Percentiles rank a stretch among this genome's conserved stretches.
Conservation (phyloP, 1,140 invertebrate species). For the Diabrotica undecimpunctata region DNA sequence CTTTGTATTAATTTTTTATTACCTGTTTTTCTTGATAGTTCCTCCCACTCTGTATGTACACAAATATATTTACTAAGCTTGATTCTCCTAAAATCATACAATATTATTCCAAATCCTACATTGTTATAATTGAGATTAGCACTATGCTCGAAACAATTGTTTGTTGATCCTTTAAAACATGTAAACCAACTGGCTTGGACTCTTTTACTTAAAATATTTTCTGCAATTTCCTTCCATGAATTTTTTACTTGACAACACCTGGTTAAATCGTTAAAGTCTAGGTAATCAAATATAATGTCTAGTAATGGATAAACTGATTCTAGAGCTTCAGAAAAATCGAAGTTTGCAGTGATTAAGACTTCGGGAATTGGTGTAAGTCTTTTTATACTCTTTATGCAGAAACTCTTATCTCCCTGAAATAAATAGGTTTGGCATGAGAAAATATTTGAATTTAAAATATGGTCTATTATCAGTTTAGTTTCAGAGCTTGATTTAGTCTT, state of each 20-base stretch:
- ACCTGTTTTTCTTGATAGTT: constrained; percentile 24
- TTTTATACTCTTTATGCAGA: constrained; percentile 29
- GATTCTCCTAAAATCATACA: constrained; percentile 29
- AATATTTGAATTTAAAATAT: no score
- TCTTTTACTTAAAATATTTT: constrained; percentile 27
- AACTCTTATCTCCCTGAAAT: constrained; percentile 14
- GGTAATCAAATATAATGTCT: constrained; percentile 34
- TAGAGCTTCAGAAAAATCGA: constrained; percentile 31
- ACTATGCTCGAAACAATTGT: constrained; percentile 26
- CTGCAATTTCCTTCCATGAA: constrained; percentile 28
- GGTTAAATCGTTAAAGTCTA: constrained; percentile 31
- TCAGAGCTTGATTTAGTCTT: no score
- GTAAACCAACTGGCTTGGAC: constrained; percentile 32
- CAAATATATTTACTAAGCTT: constrained; percentile 32
- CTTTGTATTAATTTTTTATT: not conserved
- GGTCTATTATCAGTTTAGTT: no score
- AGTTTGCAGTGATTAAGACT: constrained; percentile 20
- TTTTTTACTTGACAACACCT: constrained; percentile 26
- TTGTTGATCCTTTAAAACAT: constrained; percentile 24
- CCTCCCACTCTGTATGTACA: constrained; percentile 27
- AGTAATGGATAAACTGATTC: constrained; percentile 33
- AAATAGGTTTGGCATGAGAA: no score
- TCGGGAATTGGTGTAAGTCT: constrained; percentile 2
- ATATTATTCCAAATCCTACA: constrained; percentile 30
- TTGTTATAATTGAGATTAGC: constrained; percentile 32